Base-by-base conservation (phyloP, 2,113 vertebrate genomes). In the Engystomops pustulosus region DNA sequence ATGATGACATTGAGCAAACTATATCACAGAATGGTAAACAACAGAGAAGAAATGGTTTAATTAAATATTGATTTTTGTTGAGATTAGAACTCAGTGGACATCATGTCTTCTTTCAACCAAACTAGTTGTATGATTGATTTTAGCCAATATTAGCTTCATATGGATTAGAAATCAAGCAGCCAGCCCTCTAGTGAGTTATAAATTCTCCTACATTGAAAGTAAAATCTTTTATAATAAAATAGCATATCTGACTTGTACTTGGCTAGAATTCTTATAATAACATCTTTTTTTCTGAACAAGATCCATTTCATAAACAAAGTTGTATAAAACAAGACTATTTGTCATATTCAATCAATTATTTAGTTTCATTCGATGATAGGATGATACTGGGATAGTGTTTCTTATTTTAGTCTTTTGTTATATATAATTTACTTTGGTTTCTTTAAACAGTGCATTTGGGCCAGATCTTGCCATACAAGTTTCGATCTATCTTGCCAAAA, bases 21-120 rank as follows among this genome's bases (percentile, higher is more conserved):
- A 38, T 68, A 55, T 51, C 72, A 77, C 18, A 34, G 62, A 47
- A 84, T 53, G 20, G 58, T 68, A 76, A 84, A 77, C 72, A 67
- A 84, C 82, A 77, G 25, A 27, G 45, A 25, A 84, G 82, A 77
- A 84, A 77, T 77, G 58, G 60, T 84, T 84, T 84, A 84, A 84
- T 84, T 84, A 84, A 84, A 84, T 84, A 84, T 84, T 55, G 82
- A 84, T 84, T 84, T 84, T 69, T 67, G 58, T 62, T 68, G 20
- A 53, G 41, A 77, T 84, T 68, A 67, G 82, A 84, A 77, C 72
- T 77, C 58, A 11, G 41, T 84, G 58, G 72, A 77, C 58, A 77
- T 84, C 60, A 77, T 67, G 60, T 84, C 82, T 68, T 68, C 44
- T 84, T 84, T 84, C 72, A 77, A 84, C 58, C 55, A 77, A 83